These are phyloP conservation scores for Agrotis clavis DNA, from an alignment of 2,888 invertebrate species.

Conservation along the genomic window DNA sequence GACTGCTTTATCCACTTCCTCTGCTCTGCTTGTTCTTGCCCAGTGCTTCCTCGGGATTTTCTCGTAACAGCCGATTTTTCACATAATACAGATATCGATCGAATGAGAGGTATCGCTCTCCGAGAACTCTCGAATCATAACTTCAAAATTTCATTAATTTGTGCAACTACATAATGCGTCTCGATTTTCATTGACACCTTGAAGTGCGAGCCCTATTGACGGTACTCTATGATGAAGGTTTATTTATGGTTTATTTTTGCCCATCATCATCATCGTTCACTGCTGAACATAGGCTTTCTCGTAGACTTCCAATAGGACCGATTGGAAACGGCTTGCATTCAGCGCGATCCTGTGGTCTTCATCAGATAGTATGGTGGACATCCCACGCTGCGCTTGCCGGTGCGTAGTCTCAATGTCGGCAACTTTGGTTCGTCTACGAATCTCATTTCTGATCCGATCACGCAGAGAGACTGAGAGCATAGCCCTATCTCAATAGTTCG, in stretches of 20 bases:
- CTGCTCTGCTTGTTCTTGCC: not conserved
- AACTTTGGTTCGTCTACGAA: too few species aligned
- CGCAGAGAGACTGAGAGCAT: too few species aligned
- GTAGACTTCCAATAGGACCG: too few species aligned
- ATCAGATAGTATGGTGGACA: too few species aligned
- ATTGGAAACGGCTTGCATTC: too few species aligned
- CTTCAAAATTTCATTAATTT: not conserved
- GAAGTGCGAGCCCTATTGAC: not conserved
- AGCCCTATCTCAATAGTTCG: too few species aligned
- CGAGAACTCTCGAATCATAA: not conserved
- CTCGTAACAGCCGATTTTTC: not conserved
- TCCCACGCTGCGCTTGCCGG: too few species aligned
- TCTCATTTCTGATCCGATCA: slow-evolving; percentile 37
- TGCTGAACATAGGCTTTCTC: too few species aligned
- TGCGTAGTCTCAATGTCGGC: too few species aligned
- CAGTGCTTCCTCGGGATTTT: not conserved
- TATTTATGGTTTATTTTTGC: slow-evolving; percentile 1
- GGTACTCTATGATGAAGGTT: not conserved
- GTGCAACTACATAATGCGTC: not conserved
- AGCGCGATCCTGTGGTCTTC: too few species aligned
- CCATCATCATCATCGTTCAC: too few species aligned
- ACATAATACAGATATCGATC: too few species aligned
- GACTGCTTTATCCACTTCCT: not conserved
- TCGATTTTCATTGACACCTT: not conserved
- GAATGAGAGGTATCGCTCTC: not conserved